A percentile compares a stretch with the other conserved stretches of the same genome.
phyloP scores from a whole-genome alignment of 2,797 vertebrate genomes.

The Clarias platycephalus region DNA sequence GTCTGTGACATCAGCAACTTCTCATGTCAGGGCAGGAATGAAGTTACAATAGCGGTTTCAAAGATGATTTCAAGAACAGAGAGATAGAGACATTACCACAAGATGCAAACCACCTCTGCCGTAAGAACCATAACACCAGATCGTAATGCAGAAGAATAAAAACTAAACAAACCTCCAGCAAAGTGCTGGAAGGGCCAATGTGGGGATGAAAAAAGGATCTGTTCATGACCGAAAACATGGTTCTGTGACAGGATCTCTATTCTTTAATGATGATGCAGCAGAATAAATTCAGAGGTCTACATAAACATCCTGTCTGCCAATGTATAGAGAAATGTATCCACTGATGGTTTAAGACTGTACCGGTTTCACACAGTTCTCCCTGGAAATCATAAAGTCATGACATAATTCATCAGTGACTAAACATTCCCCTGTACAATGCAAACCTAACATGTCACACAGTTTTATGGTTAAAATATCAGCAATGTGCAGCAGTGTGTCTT shows the following conservation, averaged over 20 bases:
- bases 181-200: neutral
- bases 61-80: neutral
- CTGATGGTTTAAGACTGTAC: neutral
- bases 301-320: neutral
- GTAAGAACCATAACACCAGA: neutral
- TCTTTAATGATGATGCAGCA: neutral
- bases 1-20: neutral
- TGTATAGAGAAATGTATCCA: neutral
- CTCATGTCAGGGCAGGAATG: neutral
- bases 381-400: neutral
- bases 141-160: neutral
- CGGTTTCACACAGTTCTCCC: neutral
- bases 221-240: neutral
- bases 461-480: constrained; percentile 7
- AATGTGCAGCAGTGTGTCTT: neutral
- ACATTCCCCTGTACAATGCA: neutral
- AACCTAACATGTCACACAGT: neutral
- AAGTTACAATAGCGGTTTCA: neutral
- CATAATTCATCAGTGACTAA: neutral
- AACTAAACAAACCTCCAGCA: neutral
- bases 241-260: neutral
- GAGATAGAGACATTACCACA: neutral
- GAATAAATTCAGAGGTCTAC: neutral
- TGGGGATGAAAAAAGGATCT: neutral
- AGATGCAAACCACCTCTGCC: neutral